phyloP scores from a whole-genome alignment of 2,888 invertebrate species.

The Hypena proboscidalis region DNA sequence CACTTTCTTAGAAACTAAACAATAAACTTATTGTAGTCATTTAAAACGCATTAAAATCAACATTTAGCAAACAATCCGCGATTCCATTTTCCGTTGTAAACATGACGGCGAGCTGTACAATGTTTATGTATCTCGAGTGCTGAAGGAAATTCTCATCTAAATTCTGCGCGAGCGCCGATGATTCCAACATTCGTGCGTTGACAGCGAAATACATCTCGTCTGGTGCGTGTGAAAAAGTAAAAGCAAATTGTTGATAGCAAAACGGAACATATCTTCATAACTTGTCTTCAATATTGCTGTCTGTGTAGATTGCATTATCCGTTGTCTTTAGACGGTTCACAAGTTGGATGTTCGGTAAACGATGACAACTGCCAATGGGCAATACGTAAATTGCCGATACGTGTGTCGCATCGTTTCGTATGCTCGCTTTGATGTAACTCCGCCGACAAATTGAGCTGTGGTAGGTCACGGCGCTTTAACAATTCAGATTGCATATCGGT shows the following conservation, averaged over 20 bases:
- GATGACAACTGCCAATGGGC: conserved; percentile 43
- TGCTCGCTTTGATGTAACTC: conserved; percentile 61
- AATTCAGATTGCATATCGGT: conserved; percentile 53
- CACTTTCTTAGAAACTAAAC: conserved; percentile 34
- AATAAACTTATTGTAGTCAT: conserved; percentile 61
- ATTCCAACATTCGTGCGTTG: conserved; percentile 77
- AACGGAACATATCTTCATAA: conserved; percentile 22
- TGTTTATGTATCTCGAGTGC: conserved; percentile 78
- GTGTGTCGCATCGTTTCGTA: conserved; percentile 68
- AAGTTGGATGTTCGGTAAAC: conserved; percentile 23
- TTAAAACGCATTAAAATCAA: conserved; percentile 66
- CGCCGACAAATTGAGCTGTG: conserved; percentile 66
- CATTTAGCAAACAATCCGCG: conserved; percentile 68
- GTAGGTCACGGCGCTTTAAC: conserved; percentile 67
- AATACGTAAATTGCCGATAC: conserved; percentile 71
- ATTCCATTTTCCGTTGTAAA: conserved; percentile 80
- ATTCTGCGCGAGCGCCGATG: conserved; percentile 78
- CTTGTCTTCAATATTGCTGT: conserved; percentile 16
- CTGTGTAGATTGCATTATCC: background rate
- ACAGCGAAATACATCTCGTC: conserved; percentile 72
- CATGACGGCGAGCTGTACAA: conserved; percentile 73
- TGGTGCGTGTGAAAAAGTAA: conserved; percentile 80
- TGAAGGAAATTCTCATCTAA: conserved; percentile 80
- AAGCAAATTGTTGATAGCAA: conserved; percentile 50
- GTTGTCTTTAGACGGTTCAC: conserved; percentile 14